Percentiles rank a stretch among this genome's conserved stretches.
These are phyloP conservation scores for Xerus rutilus DNA, from an alignment of 2,797 vertebrate genomes.

Conservation along the genomic window DNA sequence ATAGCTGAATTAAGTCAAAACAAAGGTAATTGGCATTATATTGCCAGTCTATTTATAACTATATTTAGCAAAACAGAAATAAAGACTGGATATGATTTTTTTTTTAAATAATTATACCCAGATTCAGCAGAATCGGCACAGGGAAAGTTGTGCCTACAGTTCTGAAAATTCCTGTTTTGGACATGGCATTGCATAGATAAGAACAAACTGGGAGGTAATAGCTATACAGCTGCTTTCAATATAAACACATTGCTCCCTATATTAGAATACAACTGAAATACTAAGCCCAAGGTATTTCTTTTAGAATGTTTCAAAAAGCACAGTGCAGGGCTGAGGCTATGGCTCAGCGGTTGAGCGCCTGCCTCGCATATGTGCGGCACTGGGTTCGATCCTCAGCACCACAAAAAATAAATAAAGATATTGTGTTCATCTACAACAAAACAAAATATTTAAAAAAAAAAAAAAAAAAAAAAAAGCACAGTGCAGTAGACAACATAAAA, in stretches of 20 bases:
- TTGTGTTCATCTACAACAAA: too few species aligned
- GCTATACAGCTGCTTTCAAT: not conserved
- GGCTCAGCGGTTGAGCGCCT: too few species aligned
- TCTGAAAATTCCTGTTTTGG: not conserved
- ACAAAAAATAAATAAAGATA: too few species aligned
- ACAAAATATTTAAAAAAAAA: too few species aligned
- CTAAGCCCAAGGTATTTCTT: not conserved
- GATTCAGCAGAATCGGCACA: not conserved
- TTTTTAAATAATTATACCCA: not conserved
- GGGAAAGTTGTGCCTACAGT: not conserved
- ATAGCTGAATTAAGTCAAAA: conserved; percentile 50
- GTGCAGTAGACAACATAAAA: not conserved
- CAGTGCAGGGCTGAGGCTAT: too few species aligned
- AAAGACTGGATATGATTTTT: not conserved
- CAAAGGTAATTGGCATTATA: conserved; percentile 38
- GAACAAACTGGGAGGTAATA: not conserved
- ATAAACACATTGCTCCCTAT: not conserved
- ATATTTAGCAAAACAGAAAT: conserved; percentile 37
- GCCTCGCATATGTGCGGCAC: too few species aligned
- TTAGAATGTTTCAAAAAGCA: conserved; percentile 22
- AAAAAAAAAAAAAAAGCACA: conserved; percentile 16
- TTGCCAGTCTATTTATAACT: conserved; percentile 46
- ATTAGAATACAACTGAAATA: conserved; percentile 1
- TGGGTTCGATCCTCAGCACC: too few species aligned
- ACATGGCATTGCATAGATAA: not conserved